A percentile compares a stretch with the other conserved stretches of the same genome.
Evolutionary conservation across 2,888 invertebrate genomes (phyloP).

Genomic region (Leptinotarsa juncta): DNA sequence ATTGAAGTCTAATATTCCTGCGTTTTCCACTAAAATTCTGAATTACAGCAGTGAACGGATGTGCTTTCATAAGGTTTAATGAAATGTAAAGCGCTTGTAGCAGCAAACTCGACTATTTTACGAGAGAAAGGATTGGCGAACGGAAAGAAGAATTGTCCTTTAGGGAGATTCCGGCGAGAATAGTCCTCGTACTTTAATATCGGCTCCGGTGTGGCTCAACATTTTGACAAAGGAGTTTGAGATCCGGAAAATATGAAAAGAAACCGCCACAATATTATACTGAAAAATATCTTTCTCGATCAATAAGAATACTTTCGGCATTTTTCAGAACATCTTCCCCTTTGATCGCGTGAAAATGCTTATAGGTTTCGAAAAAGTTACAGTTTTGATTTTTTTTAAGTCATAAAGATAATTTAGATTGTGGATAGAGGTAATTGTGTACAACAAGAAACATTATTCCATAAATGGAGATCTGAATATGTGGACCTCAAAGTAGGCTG

Average conservation of each 20-base stretch:
- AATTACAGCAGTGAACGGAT: constrained; percentile 13
- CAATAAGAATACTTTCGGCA: too few species aligned
- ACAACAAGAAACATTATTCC: too few species aligned
- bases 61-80: constrained; percentile 49
- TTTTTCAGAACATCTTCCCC: too few species aligned
- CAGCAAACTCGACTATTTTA: constrained; percentile 57
- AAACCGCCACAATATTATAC: neutral
- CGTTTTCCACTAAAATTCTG: constrained; percentile 9
- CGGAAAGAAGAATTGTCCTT: constrained; percentile 54
- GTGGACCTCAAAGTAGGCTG: too few species aligned
- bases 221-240: neutral
- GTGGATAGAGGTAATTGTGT: too few species aligned
- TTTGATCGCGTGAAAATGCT: too few species aligned
- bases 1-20: neutral
- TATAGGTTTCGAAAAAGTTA: too few species aligned
- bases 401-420: too few species aligned
- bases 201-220: constrained; percentile 1
- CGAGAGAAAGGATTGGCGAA: constrained; percentile 59
- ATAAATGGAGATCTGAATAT: too few species aligned
- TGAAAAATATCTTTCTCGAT: neutral
- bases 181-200: constrained; percentile 19
- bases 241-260: neutral
- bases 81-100: constrained; percentile 61
- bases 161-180: constrained; percentile 33
- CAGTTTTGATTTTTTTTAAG: too few species aligned